phyloP scores from a whole-genome alignment of 2,888 invertebrate genomes.

The Theristus sp. region DNA sequence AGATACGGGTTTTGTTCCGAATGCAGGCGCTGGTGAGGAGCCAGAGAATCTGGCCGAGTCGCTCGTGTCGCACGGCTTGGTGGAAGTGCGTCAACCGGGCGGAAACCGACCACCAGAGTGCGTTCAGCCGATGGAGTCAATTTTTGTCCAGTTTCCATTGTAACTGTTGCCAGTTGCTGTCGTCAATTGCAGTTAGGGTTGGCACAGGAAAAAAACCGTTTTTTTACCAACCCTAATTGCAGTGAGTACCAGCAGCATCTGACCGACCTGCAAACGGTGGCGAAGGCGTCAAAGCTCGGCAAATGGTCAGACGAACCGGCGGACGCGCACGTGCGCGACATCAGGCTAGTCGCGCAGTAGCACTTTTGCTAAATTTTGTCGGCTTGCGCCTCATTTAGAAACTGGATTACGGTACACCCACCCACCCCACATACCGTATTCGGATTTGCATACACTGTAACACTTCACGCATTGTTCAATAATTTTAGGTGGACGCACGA shows the following conservation, averaged over 20 bases:
- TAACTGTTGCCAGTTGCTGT: background rate
- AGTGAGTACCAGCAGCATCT: slow-evolving; percentile 37
- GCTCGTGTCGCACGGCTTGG: slow-evolving; percentile 70
- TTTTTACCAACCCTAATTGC: too few species aligned
- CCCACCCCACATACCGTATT: too few species aligned
- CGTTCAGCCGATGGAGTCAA: slow-evolving; percentile 15
- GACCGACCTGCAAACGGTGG: slow-evolving; percentile 67
- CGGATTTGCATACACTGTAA: too few species aligned
- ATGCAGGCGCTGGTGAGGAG: slow-evolving; percentile 30
- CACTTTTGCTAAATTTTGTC: background rate
- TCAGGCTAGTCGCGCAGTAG: slow-evolving; percentile 28
- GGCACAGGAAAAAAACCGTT: too few species aligned
- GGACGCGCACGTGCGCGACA: slow-evolving; percentile 53
- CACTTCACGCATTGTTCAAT: background rate
- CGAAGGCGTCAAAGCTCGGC: slow-evolving; percentile 68
- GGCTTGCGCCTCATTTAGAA: too few species aligned
- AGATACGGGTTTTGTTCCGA: too few species aligned
- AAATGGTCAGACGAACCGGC: slow-evolving; percentile 33
- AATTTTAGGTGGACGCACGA: slow-evolving; percentile 61
- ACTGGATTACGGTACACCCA: too few species aligned
- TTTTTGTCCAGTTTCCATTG: slow-evolving; percentile 1
- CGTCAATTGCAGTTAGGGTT: too few species aligned
- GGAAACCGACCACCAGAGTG: background rate
- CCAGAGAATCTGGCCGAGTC: slow-evolving; percentile 73
- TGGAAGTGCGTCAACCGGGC: slow-evolving; percentile 44